phyloP scores from a whole-genome alignment of 2,113 vertebrate species.

The Trinectes maculatus region DNA sequence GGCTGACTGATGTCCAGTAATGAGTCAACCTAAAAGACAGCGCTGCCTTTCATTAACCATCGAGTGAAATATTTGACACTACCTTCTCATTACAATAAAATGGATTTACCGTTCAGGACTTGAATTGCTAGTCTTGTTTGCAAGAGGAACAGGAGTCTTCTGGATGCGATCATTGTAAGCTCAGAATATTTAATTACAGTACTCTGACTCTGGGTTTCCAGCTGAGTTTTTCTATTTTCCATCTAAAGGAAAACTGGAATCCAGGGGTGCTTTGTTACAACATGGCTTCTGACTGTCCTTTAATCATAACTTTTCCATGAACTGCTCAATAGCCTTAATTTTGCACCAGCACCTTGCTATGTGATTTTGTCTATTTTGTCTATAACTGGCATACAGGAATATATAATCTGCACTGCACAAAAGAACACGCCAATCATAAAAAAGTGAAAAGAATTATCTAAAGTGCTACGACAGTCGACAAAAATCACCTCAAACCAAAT shows the following conservation, averaged over 20 bases:
- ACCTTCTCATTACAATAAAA: neutral
- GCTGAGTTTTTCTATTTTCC: constrained; percentile 20
- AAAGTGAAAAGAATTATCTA: neutral
- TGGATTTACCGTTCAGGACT: neutral
- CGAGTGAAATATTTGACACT: neutral
- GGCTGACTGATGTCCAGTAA: constrained; percentile 93
- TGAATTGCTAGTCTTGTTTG: constrained; percentile 16
- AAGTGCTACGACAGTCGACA: too few species aligned
- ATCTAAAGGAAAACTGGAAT: constrained; percentile 15
- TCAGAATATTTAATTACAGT: constrained; percentile 1
- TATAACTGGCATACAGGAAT: neutral
- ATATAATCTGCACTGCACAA: neutral
- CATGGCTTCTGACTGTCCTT: neutral
- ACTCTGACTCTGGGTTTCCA: constrained; percentile 18
- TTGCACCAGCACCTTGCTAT: neutral
- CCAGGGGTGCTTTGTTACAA: constrained; percentile 15
- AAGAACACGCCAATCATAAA: neutral
- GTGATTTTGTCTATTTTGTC: neutral
- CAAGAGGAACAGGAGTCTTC: neutral
- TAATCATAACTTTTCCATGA: constrained; percentile 5
- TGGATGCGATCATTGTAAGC: neutral
- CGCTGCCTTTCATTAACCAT: neutral
- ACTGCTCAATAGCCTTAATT: neutral
- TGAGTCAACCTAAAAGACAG: constrained; percentile 82
- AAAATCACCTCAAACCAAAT: constrained; percentile 1